Conservation (phyloP, 2,113 vertebrate species). For the Sarotherodon lohbergeri region DNA sequence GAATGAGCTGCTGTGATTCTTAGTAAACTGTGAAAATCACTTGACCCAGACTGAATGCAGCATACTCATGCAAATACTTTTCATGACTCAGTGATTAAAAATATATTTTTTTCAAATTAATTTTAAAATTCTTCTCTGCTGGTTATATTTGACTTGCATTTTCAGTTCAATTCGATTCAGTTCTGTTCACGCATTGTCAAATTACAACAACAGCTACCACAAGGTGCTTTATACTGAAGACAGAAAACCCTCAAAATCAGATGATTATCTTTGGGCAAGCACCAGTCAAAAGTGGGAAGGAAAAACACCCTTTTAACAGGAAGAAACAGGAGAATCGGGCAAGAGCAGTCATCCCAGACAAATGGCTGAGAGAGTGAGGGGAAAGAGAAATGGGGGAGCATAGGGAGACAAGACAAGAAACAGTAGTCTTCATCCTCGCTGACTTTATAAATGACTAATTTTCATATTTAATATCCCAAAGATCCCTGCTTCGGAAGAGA, state of each 20-base stretch:
- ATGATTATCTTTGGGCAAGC: accelerated
- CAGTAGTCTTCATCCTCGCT: background rate
- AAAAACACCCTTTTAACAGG: background rate
- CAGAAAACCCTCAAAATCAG: background rate
- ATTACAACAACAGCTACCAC: background rate
- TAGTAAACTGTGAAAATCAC: background rate
- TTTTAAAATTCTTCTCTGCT: background rate
- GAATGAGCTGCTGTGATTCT: background rate
- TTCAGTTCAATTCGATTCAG: background rate
- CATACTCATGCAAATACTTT: background rate
- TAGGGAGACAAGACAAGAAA: background rate
- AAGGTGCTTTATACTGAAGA: background rate
- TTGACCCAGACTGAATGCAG: background rate
- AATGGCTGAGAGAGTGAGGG: background rate
- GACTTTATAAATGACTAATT: background rate
- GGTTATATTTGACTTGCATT: background rate
- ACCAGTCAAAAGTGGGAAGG: background rate
- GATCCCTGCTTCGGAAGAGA: accelerated
- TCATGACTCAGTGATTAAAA: background rate
- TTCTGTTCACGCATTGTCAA: background rate
- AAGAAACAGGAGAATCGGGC: background rate
- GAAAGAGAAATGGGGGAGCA: background rate
- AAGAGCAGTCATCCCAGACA: background rate
- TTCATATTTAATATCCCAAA: background rate
- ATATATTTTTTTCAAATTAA: background rate